Conservation (phyloP, 2,113 vertebrate species). For the Dipodomys stephensi region DNA sequence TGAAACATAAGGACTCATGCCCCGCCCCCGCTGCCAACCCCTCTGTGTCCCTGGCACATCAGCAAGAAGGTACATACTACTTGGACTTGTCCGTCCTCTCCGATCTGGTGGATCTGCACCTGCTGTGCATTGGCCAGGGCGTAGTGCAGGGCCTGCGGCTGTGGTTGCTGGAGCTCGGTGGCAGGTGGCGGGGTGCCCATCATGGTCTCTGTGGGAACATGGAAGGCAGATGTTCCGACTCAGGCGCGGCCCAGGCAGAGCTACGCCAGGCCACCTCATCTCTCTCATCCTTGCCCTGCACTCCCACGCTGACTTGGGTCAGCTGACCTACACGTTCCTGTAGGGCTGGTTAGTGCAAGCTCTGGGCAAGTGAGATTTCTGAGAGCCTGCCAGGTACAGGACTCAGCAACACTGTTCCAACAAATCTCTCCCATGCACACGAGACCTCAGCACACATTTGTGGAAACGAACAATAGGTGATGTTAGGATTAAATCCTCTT, state of each 20-base stretch:
- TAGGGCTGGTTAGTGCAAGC: fast-evolving
- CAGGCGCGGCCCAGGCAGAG: neutral
- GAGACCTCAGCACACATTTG: neutral
- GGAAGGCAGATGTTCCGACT: neutral
- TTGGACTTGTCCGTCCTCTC: slow-evolving; percentile 98
- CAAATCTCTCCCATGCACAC: neutral
- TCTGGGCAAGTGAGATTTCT: neutral
- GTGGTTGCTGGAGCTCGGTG: slow-evolving; percentile 90
- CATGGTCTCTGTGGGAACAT: slow-evolving; percentile 82
- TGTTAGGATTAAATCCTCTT: neutral
- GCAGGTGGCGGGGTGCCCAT: slow-evolving; percentile 87
- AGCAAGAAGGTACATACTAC: slow-evolving; percentile 90
- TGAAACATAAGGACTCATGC: neutral
- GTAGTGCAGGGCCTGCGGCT: slow-evolving; percentile 95
- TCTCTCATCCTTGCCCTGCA: neutral
- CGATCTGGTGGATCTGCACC: slow-evolving; percentile 98
- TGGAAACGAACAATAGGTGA: neutral
- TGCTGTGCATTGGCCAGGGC: slow-evolving; percentile 95
- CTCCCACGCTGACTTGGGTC: neutral
- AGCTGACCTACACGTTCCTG: neutral
- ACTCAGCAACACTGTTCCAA: neutral
- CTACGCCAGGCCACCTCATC: neutral
- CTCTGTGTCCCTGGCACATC: fast-evolving
- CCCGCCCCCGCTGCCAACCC: fast-evolving
- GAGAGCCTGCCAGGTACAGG: neutral